Conservation (phyloP, 1,140 invertebrate species). For the Xylocopa sonorina region DNA sequence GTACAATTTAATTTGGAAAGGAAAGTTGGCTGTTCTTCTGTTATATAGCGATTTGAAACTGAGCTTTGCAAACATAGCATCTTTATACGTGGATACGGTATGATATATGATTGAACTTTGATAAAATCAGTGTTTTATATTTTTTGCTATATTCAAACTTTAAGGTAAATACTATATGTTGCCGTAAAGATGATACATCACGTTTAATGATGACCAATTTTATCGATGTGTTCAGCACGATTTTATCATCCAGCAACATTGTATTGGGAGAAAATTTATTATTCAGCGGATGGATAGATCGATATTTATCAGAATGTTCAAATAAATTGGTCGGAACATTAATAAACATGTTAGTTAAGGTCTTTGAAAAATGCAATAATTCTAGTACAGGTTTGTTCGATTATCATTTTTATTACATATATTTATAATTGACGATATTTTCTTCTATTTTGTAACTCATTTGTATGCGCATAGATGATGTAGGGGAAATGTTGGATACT, state of each 20-base stretch:
- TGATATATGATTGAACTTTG: constrained; percentile 25
- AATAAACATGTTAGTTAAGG: constrained; percentile 64
- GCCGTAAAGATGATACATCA: constrained; percentile 72
- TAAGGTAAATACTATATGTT: constrained; percentile 74
- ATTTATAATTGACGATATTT: background rate
- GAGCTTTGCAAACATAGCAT: constrained; percentile 67
- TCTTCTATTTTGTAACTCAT: background rate
- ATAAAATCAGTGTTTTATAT: background rate
- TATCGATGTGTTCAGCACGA: constrained; percentile 74
- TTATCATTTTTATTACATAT: background rate
- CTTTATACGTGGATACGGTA: constrained; percentile 66
- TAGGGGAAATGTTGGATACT: constrained; percentile 70
- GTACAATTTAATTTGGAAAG: constrained; percentile 75
- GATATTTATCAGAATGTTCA: constrained; percentile 74
- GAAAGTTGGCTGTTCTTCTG: constrained; percentile 74
- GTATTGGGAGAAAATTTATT: constrained; percentile 74
- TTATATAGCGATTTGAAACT: constrained; percentile 72
- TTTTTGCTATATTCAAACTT: constrained; percentile 24
- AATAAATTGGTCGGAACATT: constrained; percentile 69
- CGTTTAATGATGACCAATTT: constrained; percentile 75
- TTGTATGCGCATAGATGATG: constrained; percentile 34
- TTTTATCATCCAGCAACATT: constrained; percentile 72
- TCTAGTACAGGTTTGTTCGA: constrained; percentile 50
- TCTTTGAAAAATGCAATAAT: constrained; percentile 71
- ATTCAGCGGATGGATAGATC: constrained; percentile 79